These are phyloP conservation scores for Sebastes flavidus DNA, from an alignment of 2,797 vertebrate genomes.

Conservation along the genomic window DNA sequence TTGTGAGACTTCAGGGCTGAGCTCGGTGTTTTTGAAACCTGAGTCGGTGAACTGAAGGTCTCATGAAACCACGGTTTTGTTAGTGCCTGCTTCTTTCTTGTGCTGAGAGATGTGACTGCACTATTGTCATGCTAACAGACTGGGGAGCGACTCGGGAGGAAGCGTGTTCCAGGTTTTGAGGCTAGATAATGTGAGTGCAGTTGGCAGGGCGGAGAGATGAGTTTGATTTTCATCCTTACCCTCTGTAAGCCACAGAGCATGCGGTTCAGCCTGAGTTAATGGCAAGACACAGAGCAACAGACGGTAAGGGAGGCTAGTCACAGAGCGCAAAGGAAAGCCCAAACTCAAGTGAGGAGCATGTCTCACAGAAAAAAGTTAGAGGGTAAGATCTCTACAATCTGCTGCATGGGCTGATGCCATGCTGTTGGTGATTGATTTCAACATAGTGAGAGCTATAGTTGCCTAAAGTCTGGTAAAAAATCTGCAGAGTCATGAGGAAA, in stretches of 20 bases:
- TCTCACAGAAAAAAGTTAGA: slow-evolving; percentile 35
- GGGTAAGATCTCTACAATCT: slow-evolving; percentile 29
- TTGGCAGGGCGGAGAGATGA: slow-evolving; percentile 51
- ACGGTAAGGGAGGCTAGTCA: slow-evolving; percentile 39
- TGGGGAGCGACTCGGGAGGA: slow-evolving; percentile 16
- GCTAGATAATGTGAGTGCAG: slow-evolving; percentile 39
- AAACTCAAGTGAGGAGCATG: slow-evolving; percentile 11
- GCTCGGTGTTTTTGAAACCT: slow-evolving; percentile 53
- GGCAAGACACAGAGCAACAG: slow-evolving; percentile 51
- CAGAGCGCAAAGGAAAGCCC: slow-evolving; percentile 20
- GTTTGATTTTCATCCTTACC: slow-evolving; percentile 51
- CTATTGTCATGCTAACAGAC: slow-evolving; percentile 60
- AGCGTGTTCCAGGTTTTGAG: slow-evolving; percentile 48
- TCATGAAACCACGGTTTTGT: slow-evolving; percentile 55
- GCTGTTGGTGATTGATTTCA: slow-evolving; percentile 43
- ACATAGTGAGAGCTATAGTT: slow-evolving; percentile 23
- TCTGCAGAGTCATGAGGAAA: slow-evolving; percentile 54
- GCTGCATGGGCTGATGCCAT: slow-evolving; percentile 19
- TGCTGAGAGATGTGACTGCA: slow-evolving; percentile 44
- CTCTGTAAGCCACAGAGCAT: slow-evolving; percentile 32
- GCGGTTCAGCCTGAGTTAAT: slow-evolving; percentile 44
- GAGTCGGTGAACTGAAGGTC: slow-evolving; percentile 62
- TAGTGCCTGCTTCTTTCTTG: slow-evolving; percentile 44
- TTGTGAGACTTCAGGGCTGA: slow-evolving; percentile 42
- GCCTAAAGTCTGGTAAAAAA: slow-evolving; percentile 32